Conservation (phyloP, 1,140 invertebrate species). For the Drosophila nasuta region DNA sequence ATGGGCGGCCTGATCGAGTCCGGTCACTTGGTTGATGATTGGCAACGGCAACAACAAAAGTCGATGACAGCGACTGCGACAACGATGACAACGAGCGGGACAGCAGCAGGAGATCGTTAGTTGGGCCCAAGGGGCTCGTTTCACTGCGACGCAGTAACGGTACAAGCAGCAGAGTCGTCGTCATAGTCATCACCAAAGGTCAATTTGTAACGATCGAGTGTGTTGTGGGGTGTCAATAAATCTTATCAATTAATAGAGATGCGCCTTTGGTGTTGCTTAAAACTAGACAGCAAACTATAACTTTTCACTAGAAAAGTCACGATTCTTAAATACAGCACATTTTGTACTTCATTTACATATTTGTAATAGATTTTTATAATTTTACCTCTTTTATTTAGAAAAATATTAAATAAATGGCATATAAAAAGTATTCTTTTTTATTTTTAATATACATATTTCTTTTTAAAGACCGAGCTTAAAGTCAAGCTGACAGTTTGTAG, state of each 20-base stretch:
- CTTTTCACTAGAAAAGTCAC: neutral
- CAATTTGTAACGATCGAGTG: slow-evolving; percentile 59
- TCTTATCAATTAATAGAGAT: slow-evolving; percentile 63
- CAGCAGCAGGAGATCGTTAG: neutral
- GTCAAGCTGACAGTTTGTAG: slow-evolving; percentile 1
- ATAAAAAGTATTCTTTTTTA: no score
- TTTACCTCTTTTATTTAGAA: no score
- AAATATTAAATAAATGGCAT: no score
- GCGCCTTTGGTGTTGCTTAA: slow-evolving; percentile 11
- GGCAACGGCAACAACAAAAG: neutral
- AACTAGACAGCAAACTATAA: slow-evolving; percentile 8
- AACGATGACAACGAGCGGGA: neutral
- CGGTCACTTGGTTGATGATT: neutral
- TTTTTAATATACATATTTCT: neutral
- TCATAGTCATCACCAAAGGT: slow-evolving; percentile 52
- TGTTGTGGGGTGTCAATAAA: slow-evolving; percentile 65
- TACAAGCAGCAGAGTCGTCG: neutral
- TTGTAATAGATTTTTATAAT: no score
- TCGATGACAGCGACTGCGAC: no score
- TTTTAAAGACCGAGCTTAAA: no score
- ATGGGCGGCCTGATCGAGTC: slow-evolving; percentile 52
- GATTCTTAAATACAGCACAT: neutral
- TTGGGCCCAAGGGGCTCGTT: slow-evolving; percentile 59
- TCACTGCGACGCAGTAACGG: slow-evolving; percentile 49
- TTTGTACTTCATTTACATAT: no score